Conservation (phyloP, 2,113 vertebrate genomes). For the Nestor notabilis region DNA sequence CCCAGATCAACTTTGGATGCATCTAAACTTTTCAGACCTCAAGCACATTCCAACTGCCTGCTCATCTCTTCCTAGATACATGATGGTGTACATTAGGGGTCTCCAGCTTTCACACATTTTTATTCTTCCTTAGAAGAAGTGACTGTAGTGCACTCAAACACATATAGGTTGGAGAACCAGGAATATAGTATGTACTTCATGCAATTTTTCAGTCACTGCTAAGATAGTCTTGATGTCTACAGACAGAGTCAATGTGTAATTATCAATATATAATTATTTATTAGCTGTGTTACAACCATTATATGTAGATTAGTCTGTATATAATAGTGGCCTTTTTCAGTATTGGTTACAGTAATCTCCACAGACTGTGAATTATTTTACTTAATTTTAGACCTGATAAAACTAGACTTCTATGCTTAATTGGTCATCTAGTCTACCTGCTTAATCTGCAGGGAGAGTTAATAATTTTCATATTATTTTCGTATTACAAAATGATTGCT, state of each 20-base stretch:
- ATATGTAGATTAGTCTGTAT: background rate
- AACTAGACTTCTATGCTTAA: background rate
- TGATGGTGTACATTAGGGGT: background rate
- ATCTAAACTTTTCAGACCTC: background rate
- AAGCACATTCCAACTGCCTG: background rate
- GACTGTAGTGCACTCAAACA: background rate
- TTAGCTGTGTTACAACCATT: background rate
- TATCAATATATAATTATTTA: background rate
- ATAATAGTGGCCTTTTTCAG: background rate
- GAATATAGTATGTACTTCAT: background rate
- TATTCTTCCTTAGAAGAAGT: background rate
- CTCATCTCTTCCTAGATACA: background rate
- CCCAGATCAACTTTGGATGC: background rate
- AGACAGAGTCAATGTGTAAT: background rate
- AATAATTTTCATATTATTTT: background rate
- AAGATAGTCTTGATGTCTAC: background rate
- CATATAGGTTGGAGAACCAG: background rate
- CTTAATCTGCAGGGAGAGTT: background rate
- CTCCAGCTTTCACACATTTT: background rate
- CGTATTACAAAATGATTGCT: background rate
- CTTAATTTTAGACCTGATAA: background rate
- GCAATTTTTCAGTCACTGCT: background rate
- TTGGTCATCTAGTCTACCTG: background rate
- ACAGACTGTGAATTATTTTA: background rate
- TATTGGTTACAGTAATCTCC: background rate